Conservation (phyloP, 2,113 vertebrate genomes). For the Collichthys lucidus region DNA sequence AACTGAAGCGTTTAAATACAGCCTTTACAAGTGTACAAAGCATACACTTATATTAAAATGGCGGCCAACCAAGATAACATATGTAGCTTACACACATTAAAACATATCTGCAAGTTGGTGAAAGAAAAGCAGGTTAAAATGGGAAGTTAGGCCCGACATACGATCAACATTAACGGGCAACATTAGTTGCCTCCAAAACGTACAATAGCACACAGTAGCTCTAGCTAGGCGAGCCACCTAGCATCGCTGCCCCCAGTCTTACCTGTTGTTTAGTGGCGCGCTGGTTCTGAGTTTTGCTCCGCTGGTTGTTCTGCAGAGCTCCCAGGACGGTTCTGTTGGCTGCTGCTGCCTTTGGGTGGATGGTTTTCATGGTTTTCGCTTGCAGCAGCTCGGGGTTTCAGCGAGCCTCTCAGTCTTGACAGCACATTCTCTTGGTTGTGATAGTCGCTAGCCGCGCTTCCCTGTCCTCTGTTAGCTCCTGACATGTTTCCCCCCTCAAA, state of each 20-base stretch:
- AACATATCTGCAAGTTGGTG: neutral
- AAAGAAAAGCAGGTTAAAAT: neutral
- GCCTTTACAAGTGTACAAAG: no score
- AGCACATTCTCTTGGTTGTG: constrained; percentile 79
- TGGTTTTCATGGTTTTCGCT: constrained; percentile 92
- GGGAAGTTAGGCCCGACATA: fast-evolving
- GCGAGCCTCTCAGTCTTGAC: constrained; percentile 57
- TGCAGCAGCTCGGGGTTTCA: constrained; percentile 56
- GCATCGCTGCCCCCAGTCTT: neutral
- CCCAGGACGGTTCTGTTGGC: constrained; percentile 87
- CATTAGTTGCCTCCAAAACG: constrained; percentile 34
- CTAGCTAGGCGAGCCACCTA: neutral
- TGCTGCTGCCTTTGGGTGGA: constrained; percentile 70
- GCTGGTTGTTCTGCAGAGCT: constrained; percentile 83
- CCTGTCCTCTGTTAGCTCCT: constrained; percentile 58
- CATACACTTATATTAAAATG: constrained; percentile 53
- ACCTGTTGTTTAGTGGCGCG: constrained; percentile 82
- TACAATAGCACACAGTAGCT: constrained; percentile 17
- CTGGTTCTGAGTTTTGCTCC: constrained; percentile 60
- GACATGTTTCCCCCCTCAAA: constrained; percentile 73
- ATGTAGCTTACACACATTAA: fast-evolving
- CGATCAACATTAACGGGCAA: fast-evolving
- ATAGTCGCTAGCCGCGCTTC: constrained; percentile 60
- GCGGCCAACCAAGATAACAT: constrained; percentile 1
- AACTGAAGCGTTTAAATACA: neutral